These are phyloP conservation scores for Grallaria varia DNA, from an alignment of 2,113 vertebrate genomes.

Conservation along the genomic window DNA sequence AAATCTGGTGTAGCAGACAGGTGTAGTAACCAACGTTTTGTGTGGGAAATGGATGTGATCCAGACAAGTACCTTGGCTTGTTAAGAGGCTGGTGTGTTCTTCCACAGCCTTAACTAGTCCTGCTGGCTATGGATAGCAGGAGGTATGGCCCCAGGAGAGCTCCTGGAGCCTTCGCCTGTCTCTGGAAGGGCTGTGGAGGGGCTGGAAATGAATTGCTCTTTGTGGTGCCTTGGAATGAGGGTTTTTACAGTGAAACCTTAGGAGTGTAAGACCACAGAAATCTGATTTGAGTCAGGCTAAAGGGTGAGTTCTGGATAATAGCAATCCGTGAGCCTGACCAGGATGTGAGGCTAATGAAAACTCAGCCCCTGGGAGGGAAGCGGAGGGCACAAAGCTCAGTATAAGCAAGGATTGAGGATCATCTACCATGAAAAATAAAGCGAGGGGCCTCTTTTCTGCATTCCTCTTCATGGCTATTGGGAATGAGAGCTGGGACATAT, in stretches of 20 bases:
- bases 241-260: conserved; percentile 22
- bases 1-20: neutral
- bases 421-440: neutral
- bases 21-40: rapidly evolving
- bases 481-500: neutral
- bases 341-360: neutral
- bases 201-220: conserved; percentile 21
- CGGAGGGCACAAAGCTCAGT: neutral
- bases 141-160: neutral
- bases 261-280: neutral
- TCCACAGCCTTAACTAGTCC: neutral
- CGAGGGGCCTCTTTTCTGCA: neutral
- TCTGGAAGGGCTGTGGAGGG: neutral
- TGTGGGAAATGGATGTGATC: neutral
- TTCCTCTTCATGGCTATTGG: neutral
- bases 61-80: neutral
- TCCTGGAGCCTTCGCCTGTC: neutral
- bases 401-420: neutral
- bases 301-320: neutral
- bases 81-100: neutral
- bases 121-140: neutral
- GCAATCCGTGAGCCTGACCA: neutral
- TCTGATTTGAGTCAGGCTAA: conserved; percentile 9
- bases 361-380: neutral
- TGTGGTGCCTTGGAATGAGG: neutral